Evolutionary conservation across 35 echinoderm and acorn worm genomes (phyloP), one percentile per base, ranked within the genome.

Genomic region (Nesometra sesokonis): DNA sequence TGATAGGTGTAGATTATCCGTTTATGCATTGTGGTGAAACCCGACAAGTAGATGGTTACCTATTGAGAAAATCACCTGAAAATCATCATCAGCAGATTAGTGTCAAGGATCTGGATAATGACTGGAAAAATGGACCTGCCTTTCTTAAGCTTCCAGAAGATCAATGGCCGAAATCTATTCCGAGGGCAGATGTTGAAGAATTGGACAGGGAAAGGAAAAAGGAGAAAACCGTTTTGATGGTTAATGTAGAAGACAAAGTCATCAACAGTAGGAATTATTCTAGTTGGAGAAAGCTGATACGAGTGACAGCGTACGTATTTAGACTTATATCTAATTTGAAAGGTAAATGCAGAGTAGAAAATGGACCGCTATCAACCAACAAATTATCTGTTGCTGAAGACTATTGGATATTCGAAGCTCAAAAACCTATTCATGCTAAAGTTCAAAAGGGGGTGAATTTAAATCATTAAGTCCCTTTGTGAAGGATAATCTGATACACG

Each of bases 391-490:
- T 33, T 19, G 85, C 85, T 0, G 86, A 90, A 35, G 78, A 5
- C 19, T 86, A 77, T 77, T 91, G 86, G 89, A 87, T 88, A 1
- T 29, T 80, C 30, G 38, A 88, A 35, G 93, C 85, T n/a, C 93
- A 94, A 57, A 94, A 87, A 78, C 11, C 11, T 23, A 81, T 94
- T 5, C 88, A 87, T 77, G 81, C 34, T 7, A 34, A 67, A 8
- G 0, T 46, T 17, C 79, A 83, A 33, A 82, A n/a, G n/a, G 85
- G 35, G 89, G 87, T 21, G 80, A 88, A 67, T 88, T 91, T 52
- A 89, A 86, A 33, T 40, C 87, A 27, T 83, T 94, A 31, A 95
- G 86, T 78, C 86, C 93, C 3, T 95, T 57, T 80, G 36, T 89
- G 1, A 80, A 91, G 5, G 57, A 91, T 32, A 57, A 47, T 11